Base-by-base conservation (phyloP, 2,888 invertebrate genomes). In the Pterobdella sp. region DNA sequence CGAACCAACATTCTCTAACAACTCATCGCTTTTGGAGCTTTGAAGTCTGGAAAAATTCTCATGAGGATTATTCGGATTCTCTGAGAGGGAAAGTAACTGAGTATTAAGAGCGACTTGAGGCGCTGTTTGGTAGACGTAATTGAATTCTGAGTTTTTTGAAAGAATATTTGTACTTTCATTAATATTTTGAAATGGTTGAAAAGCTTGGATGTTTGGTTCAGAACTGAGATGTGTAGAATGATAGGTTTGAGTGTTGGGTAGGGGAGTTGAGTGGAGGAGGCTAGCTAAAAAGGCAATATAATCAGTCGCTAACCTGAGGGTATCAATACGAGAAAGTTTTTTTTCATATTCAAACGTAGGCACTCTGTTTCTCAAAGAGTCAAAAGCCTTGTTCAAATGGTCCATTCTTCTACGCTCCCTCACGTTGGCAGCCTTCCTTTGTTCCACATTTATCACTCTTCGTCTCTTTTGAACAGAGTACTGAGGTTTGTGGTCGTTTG, bases 371-470 rank as follows among this genome's bases (percentile, higher is more conserved):
- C 71, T 56, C 35, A 71, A 32, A n/a, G n/a, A 32, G 35, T 71
- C 71, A 63, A 71, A 71, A 26, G 71, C 71, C 56, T 35, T 56
- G 63, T 71, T 71, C 32, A 71, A 36, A 35, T 71, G 60, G 35
- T 71, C 56, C 71, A 71, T 71, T 29, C 71, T 29, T 29, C 35
- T 56, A 10, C 71, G n/a, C 35, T 71, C 71, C 1, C 71, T 1
- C 26, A 71, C 35, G 36, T 71, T 71, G 35, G 71, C 71, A 79
- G 2, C 77, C 78, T 0, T 74, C 79, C 49, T 81, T 80, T 65
- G 77, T 78, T n/a, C 79, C 80, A 34, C 80, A 80, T 0, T 82
- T 81, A 81, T 77, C 79, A n/a, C 74, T 80, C 26, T 81, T 81
- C 7, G 78, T 80, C 0, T 80, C 81, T 34, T 81, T 80, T 14